Conservation (phyloP, 2,797 vertebrate species). For the Silurus lanzhouensis region DNA sequence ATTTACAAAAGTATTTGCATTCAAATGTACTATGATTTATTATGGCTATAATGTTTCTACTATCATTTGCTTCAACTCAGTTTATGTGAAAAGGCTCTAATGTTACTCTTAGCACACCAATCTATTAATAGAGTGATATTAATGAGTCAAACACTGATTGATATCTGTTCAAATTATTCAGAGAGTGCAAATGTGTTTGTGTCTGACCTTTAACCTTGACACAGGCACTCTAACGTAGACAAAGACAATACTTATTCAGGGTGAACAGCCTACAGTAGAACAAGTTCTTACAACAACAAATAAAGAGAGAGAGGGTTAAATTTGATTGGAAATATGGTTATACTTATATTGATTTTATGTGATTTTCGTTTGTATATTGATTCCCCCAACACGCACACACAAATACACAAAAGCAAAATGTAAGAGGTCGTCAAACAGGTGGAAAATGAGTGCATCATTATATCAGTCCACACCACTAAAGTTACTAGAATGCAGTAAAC, state of each 20-base stretch:
- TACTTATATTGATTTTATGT: not conserved
- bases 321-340: not conserved
- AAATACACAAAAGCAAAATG: not conserved
- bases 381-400: not conserved
- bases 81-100: too few species aligned
- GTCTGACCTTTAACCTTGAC: constrained; percentile 34
- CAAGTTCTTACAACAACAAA: not conserved
- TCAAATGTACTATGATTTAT: too few species aligned
- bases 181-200: constrained; percentile 10
- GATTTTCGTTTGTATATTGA: not conserved
- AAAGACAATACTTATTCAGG: not conserved
- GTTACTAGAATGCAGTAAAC: not conserved
- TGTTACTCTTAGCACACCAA: too few species aligned
- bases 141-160: too few species aligned
- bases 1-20: too few species aligned
- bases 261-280: not conserved
- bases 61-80: too few species aligned
- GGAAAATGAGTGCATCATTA: constrained; percentile 8
- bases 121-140: too few species aligned
- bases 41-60: too few species aligned
- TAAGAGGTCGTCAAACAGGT: constrained; percentile 6
- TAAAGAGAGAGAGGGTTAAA: not conserved
- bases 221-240: constrained; percentile 17
- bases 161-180: not conserved
- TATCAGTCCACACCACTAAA: not conserved